Conservation (phyloP, 2,113 vertebrate species). For the Syrrhaptes paradoxus region DNA sequence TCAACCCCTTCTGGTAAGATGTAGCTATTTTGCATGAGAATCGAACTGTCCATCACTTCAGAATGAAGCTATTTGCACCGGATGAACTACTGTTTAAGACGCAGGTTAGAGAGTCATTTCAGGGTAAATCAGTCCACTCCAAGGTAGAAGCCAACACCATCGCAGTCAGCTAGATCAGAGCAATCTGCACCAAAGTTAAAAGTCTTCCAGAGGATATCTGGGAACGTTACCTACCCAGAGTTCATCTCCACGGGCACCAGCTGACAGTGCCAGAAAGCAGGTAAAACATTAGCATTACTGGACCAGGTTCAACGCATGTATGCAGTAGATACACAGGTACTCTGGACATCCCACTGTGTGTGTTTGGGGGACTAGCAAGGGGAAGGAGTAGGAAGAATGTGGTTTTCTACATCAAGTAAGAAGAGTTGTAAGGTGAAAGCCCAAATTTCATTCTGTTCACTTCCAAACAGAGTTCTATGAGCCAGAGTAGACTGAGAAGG, state of each 20-base stretch:
- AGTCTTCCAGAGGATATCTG: conserved; percentile 63
- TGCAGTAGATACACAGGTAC: fast-evolving
- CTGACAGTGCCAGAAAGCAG: conserved; percentile 14
- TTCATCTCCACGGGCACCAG: conserved; percentile 51
- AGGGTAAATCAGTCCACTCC: conserved; percentile 60
- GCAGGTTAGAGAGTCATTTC: conserved; percentile 46
- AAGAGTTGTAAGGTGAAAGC: conserved; percentile 24
- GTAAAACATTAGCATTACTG: conserved; percentile 14
- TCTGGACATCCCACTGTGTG: background rate
- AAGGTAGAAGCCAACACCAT: conserved; percentile 38
- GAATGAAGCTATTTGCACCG: conserved; percentile 15
- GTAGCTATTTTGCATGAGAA: conserved; percentile 50
- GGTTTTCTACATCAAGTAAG: background rate
- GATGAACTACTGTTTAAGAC: background rate
- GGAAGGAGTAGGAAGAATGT: background rate
- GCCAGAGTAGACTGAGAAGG: conserved; percentile 6
- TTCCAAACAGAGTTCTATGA: background rate
- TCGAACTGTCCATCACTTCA: conserved; percentile 21
- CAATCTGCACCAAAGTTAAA: conserved; percentile 38
- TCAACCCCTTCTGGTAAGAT: conserved; percentile 68
- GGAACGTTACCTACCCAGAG: conserved; percentile 42
- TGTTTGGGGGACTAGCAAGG: background rate
- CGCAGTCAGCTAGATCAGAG: conserved; percentile 34
- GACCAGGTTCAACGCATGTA: background rate
- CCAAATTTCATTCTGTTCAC: background rate